A percentile compares a stretch with the other conserved stretches of the same genome.
phyloP scores from a whole-genome alignment of 2,888 invertebrate species.

The Rhabditoides inermis region DNA sequence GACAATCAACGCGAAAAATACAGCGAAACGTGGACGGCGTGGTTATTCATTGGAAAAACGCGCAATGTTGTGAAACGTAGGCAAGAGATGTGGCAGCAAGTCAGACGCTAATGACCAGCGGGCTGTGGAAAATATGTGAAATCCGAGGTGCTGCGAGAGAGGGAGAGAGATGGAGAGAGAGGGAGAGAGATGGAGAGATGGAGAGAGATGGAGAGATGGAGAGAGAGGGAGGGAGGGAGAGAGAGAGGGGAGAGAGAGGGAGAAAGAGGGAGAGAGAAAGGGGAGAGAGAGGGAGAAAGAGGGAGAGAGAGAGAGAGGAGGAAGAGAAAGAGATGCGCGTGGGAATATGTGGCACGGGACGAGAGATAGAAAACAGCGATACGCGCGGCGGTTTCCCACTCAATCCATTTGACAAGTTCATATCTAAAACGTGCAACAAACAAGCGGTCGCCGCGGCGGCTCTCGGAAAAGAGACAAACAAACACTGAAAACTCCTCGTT shows the following conservation, averaged over 20 bases:
- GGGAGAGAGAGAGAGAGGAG: not conserved
- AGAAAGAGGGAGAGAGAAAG: conserved; percentile 1
- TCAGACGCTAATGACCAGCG: no score
- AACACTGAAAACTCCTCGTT: no score
- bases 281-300: not conserved
- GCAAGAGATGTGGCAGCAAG: no score
- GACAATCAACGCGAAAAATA: no score
- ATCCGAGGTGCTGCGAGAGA: not conserved
- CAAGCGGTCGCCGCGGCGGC: no score
- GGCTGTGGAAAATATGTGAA: not conserved
- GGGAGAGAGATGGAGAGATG: not conserved
- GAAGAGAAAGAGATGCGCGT: not conserved
- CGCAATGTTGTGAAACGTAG: no score
- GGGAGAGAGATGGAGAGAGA: conserved; percentile 1
- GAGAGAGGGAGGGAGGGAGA: not conserved
- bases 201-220: not conserved
- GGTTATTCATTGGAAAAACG: no score
- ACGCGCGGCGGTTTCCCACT: not conserved
- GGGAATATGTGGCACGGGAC: not conserved
- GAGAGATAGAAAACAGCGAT: conserved; percentile 8
- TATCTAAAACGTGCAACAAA: no score
- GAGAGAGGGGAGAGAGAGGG: conserved; percentile 1
- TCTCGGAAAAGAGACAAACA: no score
- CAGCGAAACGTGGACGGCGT: no score
- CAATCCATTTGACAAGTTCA: no score